A percentile compares a stretch with the other conserved stretches of the same genome.
Evolutionary conservation across 2,888 invertebrate genomes (phyloP).

Genomic region (Heliconius ethilla): DNA sequence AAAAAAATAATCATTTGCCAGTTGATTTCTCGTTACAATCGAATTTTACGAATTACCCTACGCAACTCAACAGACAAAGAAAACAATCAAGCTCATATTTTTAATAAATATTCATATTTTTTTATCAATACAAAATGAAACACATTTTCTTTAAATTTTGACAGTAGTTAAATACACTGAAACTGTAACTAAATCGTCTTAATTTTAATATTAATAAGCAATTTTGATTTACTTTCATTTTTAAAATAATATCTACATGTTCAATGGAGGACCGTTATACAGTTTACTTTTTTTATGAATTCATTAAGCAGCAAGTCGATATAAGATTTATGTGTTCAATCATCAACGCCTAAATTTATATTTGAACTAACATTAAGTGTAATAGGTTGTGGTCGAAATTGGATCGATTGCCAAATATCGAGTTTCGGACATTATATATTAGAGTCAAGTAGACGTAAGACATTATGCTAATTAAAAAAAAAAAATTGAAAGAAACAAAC

Average conservation of each 20-base stretch:
- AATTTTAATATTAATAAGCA: not conserved
- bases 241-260: not conserved
- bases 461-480: not conserved
- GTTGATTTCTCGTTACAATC: not conserved
- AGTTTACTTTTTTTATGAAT: slow-evolving; percentile 27
- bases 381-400: slow-evolving; percentile 41
- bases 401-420: slow-evolving; percentile 43
- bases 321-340: slow-evolving; percentile 40
- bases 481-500: no score
- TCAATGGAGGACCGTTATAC: slow-evolving; percentile 6
- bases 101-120: not conserved
- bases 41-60: not conserved
- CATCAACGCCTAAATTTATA: slow-evolving; percentile 39
- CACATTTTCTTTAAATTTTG: no score
- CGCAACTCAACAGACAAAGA: not conserved
- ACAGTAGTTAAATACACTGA: no score
- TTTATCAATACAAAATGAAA: not conserved
- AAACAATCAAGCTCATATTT: not conserved
- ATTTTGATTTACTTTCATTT: slow-evolving; percentile 1
- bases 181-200: not conserved
- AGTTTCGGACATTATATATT: slow-evolving; percentile 25
- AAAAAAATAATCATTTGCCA: not conserved
- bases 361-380: slow-evolving; percentile 43
- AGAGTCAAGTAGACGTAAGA: slow-evolving; percentile 26
- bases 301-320: slow-evolving; percentile 35